A percentile compares a stretch with the other conserved stretches of the same genome.
Conservation (phyloP, 2,113 vertebrate genomes). For the Lepisosteus osseus region DNA sequence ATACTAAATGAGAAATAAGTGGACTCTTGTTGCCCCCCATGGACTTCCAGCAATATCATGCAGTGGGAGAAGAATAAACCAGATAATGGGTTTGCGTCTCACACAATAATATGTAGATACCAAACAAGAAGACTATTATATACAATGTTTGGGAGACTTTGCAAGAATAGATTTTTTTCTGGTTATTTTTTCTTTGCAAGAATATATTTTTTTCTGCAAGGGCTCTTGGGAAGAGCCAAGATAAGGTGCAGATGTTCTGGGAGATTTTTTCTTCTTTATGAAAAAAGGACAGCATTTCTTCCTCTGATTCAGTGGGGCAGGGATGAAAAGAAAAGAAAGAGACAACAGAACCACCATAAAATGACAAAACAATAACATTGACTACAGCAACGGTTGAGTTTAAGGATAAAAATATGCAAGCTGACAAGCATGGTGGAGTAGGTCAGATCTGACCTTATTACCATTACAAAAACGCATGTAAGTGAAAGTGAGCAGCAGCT, state of each 20-base stretch:
- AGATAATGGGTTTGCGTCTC: slow-evolving; percentile 59
- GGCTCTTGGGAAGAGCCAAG: slow-evolving; percentile 14
- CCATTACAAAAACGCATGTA: slow-evolving; percentile 62
- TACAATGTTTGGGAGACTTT: slow-evolving; percentile 47
- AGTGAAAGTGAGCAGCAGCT: slow-evolving; percentile 53
- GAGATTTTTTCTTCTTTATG: background rate
- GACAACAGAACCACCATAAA: slow-evolving; percentile 50
- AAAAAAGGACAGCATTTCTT: slow-evolving; percentile 3
- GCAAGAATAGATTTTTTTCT: slow-evolving; percentile 43
- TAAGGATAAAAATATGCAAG: slow-evolving; percentile 55
- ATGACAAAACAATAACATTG: slow-evolving; percentile 60
- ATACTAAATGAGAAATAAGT: slow-evolving; percentile 35
- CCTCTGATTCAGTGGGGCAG: slow-evolving; percentile 37
- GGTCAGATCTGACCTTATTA: slow-evolving; percentile 52
- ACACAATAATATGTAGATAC: slow-evolving; percentile 57
- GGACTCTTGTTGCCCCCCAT: slow-evolving; percentile 29
- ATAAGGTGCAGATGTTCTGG: slow-evolving; percentile 1
- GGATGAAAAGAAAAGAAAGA: background rate
- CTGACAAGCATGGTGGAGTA: slow-evolving; percentile 62
- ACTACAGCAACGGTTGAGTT: slow-evolving; percentile 57
- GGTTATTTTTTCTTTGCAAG: slow-evolving; percentile 26
- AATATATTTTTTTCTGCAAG: slow-evolving; percentile 45
- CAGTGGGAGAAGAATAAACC: slow-evolving; percentile 55
- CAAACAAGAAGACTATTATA: slow-evolving; percentile 53
- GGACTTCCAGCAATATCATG: slow-evolving; percentile 47